Conservation (phyloP, 2,113 vertebrate genomes). For the Toxotes chatareus region DNA sequence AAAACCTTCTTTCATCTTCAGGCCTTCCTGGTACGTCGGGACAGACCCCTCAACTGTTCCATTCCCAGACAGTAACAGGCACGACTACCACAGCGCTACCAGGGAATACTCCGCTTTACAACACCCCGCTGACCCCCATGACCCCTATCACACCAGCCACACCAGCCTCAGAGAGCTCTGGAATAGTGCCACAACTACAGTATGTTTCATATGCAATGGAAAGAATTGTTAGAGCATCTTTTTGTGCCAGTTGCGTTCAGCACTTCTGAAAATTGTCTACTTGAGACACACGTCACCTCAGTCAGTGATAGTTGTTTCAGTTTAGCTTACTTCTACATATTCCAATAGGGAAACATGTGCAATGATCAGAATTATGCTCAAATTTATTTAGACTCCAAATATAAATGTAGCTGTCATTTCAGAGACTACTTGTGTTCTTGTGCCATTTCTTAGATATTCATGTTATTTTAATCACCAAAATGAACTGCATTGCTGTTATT, state of each 20-base stretch:
- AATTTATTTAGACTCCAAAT: background rate
- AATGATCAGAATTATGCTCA: too few species aligned
- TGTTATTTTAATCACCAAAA: background rate
- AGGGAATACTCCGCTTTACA: constrained; percentile 92
- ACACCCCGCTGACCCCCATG: constrained; percentile 95
- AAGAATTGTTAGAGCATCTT: background rate
- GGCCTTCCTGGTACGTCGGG: constrained; percentile 88
- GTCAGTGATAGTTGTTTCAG: background rate
- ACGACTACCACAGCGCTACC: constrained; percentile 94
- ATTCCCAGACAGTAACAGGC: constrained; percentile 89
- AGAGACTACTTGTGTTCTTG: background rate
- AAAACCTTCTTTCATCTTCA: background rate
- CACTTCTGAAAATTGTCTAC: background rate
- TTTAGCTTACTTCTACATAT: background rate
- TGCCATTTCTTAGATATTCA: background rate
- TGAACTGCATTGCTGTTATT: background rate
- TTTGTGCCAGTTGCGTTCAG: background rate
- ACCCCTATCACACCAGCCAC: constrained; percentile 96
- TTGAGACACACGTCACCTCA: background rate
- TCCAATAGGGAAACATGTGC: background rate
- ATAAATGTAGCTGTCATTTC: background rate
- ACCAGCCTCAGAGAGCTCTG: constrained; percentile 96
- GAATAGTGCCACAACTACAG: constrained; percentile 98
- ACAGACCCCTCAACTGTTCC: constrained; percentile 95
- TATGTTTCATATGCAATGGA: constrained; percentile 77